A percentile compares a stretch with the other conserved stretches of the same genome.
These are phyloP conservation scores for Philereme transversata DNA, from an alignment of 2,888 invertebrate genomes.

Conservation along the genomic window DNA sequence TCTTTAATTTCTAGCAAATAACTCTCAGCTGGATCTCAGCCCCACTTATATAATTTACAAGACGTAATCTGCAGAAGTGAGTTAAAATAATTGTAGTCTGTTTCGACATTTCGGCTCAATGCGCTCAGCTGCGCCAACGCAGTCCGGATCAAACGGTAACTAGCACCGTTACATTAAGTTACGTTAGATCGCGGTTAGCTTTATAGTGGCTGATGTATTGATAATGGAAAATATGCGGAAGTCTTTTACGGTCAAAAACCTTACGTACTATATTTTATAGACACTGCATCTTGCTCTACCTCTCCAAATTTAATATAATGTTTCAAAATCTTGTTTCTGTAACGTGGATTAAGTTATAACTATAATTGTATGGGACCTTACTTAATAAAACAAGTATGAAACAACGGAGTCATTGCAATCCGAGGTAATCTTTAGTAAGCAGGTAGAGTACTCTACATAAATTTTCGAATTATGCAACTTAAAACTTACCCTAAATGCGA, in stretches of 20 bases:
- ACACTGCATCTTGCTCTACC: neutral
- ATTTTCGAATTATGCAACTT: conserved; percentile 12
- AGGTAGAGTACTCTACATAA: conserved; percentile 10
- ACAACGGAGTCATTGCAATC: no score
- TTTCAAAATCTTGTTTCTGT: no score
- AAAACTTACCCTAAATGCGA: neutral
- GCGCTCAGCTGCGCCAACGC: conserved; percentile 33
- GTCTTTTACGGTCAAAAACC: conserved; percentile 1
- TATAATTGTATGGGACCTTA: no score
- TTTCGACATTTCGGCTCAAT: conserved; percentile 61
- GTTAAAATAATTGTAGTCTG: conserved; percentile 60
- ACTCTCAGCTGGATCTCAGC: conserved; percentile 4
- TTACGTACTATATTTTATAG: neutral
- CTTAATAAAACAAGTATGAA: no score
- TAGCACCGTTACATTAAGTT: conserved; percentile 49
- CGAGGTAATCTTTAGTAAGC: conserved; percentile 4
- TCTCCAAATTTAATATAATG: neutral
- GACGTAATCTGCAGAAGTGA: conserved; percentile 60
- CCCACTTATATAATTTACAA: conserved; percentile 13
- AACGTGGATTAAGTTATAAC: no score
- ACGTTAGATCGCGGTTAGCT: conserved; percentile 22
- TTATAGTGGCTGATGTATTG: conserved; percentile 2
- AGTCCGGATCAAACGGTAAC: conserved; percentile 55
- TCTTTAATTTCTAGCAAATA: neutral
- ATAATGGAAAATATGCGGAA: conserved; percentile 18